These are phyloP conservation scores for Passer domesticus DNA, from an alignment of 2,113 vertebrate species.

Conservation along the genomic window DNA sequence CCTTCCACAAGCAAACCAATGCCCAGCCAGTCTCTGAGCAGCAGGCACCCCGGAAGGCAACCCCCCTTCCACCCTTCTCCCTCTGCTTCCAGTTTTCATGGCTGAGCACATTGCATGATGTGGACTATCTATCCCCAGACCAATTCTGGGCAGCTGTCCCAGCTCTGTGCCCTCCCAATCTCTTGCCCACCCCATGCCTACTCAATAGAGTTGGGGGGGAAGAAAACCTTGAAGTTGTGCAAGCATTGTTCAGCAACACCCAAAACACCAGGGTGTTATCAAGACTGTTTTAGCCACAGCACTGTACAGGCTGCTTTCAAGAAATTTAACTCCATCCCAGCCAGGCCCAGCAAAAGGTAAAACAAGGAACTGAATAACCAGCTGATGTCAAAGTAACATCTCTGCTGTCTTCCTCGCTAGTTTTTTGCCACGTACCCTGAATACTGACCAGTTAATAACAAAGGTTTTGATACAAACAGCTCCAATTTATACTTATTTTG, in stretches of 20 bases:
- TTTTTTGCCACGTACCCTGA: neutral
- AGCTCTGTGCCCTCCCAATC: neutral
- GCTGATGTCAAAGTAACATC: neutral
- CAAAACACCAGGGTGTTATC: neutral
- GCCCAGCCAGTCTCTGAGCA: neutral
- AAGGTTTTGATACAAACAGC: neutral
- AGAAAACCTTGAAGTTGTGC: neutral
- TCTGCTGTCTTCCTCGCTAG: neutral
- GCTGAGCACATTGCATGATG: rapidly evolving
- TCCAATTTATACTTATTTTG: neutral
- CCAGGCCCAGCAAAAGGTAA: neutral
- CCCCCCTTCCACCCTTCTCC: neutral
- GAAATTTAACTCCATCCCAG: neutral
- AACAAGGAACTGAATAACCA: neutral
- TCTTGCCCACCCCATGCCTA: neutral
- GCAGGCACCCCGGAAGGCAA: neutral
- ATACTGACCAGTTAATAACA: neutral
- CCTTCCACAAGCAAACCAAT: neutral
- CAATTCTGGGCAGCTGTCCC: neutral
- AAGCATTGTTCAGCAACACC: neutral
- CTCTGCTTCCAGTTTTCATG: neutral
- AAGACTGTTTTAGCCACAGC: neutral
- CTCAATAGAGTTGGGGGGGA: rapidly evolving
- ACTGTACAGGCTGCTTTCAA: neutral
- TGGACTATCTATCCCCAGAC: neutral